A percentile compares a stretch with the other conserved stretches of the same genome.
Conservation (phyloP, 1,140 invertebrate genomes). For the Cydia strobilella region DNA sequence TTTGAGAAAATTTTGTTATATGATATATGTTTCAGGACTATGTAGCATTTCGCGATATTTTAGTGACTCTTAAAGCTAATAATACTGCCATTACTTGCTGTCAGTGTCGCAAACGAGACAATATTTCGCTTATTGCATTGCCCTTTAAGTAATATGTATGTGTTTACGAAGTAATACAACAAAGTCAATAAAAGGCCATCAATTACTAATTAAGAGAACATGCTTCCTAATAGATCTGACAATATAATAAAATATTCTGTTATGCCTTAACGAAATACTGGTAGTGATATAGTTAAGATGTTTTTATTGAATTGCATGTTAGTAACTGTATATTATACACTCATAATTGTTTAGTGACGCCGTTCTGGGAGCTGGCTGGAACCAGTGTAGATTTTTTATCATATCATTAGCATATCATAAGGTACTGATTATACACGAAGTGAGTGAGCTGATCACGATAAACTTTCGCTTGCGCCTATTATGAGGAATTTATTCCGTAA, state of each 20-base stretch:
- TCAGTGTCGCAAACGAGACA: slow-evolving; percentile 5
- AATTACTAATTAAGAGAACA: slow-evolving; percentile 75
- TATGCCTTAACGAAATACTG: slow-evolving; percentile 72
- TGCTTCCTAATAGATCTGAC: slow-evolving; percentile 79
- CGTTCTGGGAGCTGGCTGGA: slow-evolving; percentile 57
- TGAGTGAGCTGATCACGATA: background rate
- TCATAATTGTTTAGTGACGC: slow-evolving; percentile 49
- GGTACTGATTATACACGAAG: slow-evolving; percentile 45
- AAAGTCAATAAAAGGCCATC: slow-evolving; percentile 66
- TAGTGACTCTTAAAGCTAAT: background rate
- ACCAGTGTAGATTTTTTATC: slow-evolving; percentile 75
- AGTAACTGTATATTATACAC: slow-evolving; percentile 47
- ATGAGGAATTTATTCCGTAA: slow-evolving; percentile 7
- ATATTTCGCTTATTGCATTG: slow-evolving; percentile 18
- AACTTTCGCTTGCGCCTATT: slow-evolving; percentile 12
- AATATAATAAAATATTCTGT: slow-evolving; percentile 70
- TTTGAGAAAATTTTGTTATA: too few species aligned
- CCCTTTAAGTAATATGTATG: slow-evolving; percentile 10
- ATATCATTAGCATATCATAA: slow-evolving; percentile 77
- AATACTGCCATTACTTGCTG: slow-evolving; percentile 8
- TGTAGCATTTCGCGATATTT: background rate
- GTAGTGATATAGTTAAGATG: slow-evolving; percentile 71
- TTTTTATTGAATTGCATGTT: slow-evolving; percentile 70
- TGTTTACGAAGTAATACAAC: slow-evolving; percentile 45
- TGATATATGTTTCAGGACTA: background rate